Conservation (phyloP, 2,113 vertebrate species). For the Ailuropoda melanoleuca region DNA sequence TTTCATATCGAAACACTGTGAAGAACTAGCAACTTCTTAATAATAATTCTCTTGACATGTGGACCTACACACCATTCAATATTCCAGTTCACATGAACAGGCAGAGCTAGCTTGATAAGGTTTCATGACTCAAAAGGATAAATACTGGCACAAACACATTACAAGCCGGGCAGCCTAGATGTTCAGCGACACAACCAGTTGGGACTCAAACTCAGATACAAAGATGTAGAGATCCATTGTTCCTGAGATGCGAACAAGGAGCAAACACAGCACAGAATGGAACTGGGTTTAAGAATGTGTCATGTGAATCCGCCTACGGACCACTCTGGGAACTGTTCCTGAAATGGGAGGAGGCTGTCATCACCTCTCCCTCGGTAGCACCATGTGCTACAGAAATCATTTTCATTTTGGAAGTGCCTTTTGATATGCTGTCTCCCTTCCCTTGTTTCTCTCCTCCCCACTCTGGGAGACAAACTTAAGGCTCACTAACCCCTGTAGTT, state of each 20-base stretch:
- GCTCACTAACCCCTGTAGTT: constrained; percentile 5
- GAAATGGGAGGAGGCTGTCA: constrained; percentile 68
- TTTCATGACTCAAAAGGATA: neutral
- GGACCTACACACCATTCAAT: neutral
- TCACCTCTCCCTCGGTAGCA: constrained; percentile 52
- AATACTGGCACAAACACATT: neutral
- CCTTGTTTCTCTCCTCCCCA: neutral
- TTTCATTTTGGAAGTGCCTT: constrained; percentile 59
- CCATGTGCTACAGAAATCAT: constrained; percentile 64
- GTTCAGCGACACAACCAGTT: neutral
- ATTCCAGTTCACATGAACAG: neutral
- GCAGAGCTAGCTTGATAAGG: neutral
- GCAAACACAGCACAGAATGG: constrained; percentile 43
- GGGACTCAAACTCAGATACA: constrained; percentile 8
- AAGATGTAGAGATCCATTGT: constrained; percentile 27
- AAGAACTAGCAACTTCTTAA: constrained; percentile 5
- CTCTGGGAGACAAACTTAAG: neutral
- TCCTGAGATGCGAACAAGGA: constrained; percentile 18
- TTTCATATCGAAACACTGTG: constrained; percentile 11
- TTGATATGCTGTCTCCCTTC: neutral
- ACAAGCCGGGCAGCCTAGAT: neutral
- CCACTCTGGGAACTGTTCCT: constrained; percentile 62
- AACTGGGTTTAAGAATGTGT: constrained; percentile 56
- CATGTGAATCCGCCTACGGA: constrained; percentile 69
- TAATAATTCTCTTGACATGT: neutral